Evolutionary conservation across 2,888 invertebrate genomes (phyloP).

Genomic region (Apamea monoglypha): DNA sequence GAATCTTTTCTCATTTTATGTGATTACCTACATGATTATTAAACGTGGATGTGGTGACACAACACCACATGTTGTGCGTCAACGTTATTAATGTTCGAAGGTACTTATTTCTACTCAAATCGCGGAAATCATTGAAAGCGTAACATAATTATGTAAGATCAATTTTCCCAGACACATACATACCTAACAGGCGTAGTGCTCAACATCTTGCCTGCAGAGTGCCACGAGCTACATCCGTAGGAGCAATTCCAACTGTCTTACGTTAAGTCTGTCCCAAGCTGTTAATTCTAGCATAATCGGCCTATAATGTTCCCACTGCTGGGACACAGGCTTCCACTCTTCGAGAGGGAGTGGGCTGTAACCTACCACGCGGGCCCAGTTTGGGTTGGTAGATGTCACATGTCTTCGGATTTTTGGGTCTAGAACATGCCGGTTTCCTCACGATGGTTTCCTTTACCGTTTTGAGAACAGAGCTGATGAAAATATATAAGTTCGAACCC

Average conservation of each 20-base stretch:
- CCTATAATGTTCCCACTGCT: too few species aligned
- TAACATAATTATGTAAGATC: neutral
- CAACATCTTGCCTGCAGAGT: neutral
- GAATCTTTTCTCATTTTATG: too few species aligned
- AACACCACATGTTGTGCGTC: neutral
- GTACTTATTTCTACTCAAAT: neutral
- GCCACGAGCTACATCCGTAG: neutral
- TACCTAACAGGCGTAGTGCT: neutral
- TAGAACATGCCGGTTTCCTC: neutral
- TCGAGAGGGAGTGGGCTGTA: too few species aligned
- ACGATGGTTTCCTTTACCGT: neutral
- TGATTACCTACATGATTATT: neutral
- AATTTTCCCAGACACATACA: neutral
- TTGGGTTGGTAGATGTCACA: too few species aligned
- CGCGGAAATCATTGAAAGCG: neutral
- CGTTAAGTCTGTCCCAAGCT: neutral
- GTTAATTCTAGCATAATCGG: too few species aligned
- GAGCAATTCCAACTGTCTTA: too few species aligned
- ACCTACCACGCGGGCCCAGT: too few species aligned
- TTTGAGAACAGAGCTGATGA: neutral
- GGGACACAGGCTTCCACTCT: too few species aligned
- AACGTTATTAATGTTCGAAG: neutral
- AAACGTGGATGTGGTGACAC: neutral
- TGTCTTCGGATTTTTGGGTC: too few species aligned
- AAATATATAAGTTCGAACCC: neutral